These are phyloP conservation scores for Diploptera punctata DNA, from an alignment of 2,888 invertebrate species.

Conservation along the genomic window DNA sequence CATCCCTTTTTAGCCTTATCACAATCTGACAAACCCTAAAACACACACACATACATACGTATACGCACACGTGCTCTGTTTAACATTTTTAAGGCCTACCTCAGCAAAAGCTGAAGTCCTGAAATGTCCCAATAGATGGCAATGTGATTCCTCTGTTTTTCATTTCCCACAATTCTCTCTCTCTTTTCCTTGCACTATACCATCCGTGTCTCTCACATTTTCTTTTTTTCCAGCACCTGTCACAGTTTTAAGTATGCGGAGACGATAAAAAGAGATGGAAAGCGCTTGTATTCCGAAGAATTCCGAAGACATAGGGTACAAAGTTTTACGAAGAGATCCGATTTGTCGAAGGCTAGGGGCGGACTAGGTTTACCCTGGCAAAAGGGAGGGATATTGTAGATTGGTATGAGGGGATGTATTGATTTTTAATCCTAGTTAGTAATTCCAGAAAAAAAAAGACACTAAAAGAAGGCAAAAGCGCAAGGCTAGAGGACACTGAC, in stretches of 20 bases:
- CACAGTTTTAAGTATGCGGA: constrained; percentile 21
- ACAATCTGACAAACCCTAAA: too few species aligned
- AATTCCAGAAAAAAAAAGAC: constrained; percentile 37
- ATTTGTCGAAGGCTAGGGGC: constrained; percentile 10
- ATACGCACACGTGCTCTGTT: neutral
- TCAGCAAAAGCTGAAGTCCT: neutral
- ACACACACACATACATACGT: too few species aligned
- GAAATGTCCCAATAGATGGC: constrained; percentile 20
- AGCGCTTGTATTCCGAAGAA: constrained; percentile 28
- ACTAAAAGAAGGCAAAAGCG: constrained; percentile 19
- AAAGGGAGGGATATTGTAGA: constrained; percentile 32
- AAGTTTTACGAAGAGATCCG: constrained; percentile 30
- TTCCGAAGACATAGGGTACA: constrained; percentile 35
- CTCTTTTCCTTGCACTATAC: too few species aligned
- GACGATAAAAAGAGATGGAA: neutral
- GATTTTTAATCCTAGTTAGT: constrained; percentile 45
- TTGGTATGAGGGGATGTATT: constrained; percentile 42
- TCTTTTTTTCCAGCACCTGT: constrained; percentile 2
- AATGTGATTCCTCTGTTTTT: neutral
- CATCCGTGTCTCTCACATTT: too few species aligned
- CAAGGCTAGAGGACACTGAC: neutral
- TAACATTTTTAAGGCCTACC: too few species aligned
- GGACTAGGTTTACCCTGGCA: constrained; percentile 10
- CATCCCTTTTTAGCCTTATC: too few species aligned
- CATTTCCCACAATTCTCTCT: too few species aligned